These are phyloP conservation scores for Hololepta plana DNA, from an alignment of 2,888 invertebrate genomes.

Conservation along the genomic window DNA sequence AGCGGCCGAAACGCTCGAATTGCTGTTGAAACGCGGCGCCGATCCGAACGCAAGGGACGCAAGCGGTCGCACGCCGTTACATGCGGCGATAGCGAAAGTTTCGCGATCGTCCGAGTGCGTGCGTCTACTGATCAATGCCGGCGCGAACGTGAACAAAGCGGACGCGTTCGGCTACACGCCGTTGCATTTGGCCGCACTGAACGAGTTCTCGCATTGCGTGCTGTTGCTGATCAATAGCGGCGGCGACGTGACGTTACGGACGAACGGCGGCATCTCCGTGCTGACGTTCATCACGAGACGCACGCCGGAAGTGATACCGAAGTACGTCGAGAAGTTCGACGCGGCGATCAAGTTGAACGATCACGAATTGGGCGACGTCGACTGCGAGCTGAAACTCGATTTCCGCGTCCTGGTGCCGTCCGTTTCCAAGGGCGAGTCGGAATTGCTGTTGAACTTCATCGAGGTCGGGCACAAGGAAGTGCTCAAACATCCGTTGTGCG, in stretches of 20 bases:
- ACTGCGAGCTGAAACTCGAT: conserved; percentile 62
- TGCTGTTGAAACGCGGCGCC: conserved; percentile 39
- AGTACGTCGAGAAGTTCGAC: conserved; percentile 42
- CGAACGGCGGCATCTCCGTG: conserved; percentile 65
- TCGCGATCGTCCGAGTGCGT: conserved; percentile 54
- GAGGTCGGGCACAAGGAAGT: conserved; percentile 66
- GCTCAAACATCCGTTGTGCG: conserved; percentile 67
- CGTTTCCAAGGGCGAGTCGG: conserved; percentile 46
- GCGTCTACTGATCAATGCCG: conserved; percentile 40
- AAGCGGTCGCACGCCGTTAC: conserved; percentile 62
- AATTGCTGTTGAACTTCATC: conserved; percentile 49
- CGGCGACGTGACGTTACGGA: conserved; percentile 63
- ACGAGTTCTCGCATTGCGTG: conserved; percentile 63
- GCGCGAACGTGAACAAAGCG: conserved; percentile 55
- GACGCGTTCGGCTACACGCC: conserved; percentile 75
- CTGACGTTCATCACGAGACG: conserved; percentile 67
- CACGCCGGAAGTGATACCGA: conserved; percentile 64
- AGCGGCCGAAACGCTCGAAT: conserved; percentile 56
- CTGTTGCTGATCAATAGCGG: conserved; percentile 55
- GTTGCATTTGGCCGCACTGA: conserved; percentile 64
- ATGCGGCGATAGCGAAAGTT: conserved; percentile 64
- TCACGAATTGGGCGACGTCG: conserved; percentile 71
- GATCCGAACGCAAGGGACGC: conserved; percentile 41
- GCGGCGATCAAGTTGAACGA: conserved; percentile 61
- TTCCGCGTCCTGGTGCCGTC: conserved; percentile 43